phyloP scores from a whole-genome alignment of 2,888 invertebrate species.

The Polylopha cassiicola region DNA sequence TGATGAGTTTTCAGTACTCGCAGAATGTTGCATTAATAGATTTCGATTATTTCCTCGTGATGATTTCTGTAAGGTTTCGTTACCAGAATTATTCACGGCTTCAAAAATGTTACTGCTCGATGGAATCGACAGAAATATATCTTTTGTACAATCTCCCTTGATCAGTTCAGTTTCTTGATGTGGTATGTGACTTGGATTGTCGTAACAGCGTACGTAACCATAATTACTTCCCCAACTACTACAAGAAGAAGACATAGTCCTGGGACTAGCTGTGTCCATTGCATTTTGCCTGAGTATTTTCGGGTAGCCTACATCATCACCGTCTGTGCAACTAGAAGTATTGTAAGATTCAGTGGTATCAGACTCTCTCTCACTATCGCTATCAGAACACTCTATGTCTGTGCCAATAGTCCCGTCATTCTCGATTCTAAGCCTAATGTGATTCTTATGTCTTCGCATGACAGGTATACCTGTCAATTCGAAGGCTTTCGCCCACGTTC shows the following conservation, averaged over 20 bases:
- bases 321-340: constrained; percentile 57
- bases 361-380: constrained; percentile 61
- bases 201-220: constrained; percentile 82
- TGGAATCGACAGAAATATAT: constrained; percentile 48
- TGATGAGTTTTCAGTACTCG: constrained; percentile 78
- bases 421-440: constrained; percentile 59
- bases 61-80: constrained; percentile 34
- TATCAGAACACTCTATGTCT: constrained; percentile 63
- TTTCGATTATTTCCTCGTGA: constrained; percentile 29
- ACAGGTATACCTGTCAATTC: constrained; percentile 67
- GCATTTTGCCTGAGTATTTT: constrained; percentile 79
- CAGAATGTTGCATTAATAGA: constrained; percentile 74
- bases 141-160: constrained; percentile 61
- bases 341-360: constrained; percentile 63
- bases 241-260: constrained; percentile 63
- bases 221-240: constrained; percentile 79
- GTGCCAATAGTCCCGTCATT: constrained; percentile 63
- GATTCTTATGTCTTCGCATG: constrained; percentile 64
- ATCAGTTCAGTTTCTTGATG: constrained; percentile 42
- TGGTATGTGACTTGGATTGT: constrained; percentile 67
- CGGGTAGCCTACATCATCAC: constrained; percentile 41
- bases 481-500: constrained; percentile 69
- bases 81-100: constrained; percentile 30
- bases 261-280: constrained; percentile 67
- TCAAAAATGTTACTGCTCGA: constrained; percentile 30